Evolutionary conservation across 2,113 vertebrate genomes (phyloP).

Genomic region (Odocoileus hemionus): DNA sequence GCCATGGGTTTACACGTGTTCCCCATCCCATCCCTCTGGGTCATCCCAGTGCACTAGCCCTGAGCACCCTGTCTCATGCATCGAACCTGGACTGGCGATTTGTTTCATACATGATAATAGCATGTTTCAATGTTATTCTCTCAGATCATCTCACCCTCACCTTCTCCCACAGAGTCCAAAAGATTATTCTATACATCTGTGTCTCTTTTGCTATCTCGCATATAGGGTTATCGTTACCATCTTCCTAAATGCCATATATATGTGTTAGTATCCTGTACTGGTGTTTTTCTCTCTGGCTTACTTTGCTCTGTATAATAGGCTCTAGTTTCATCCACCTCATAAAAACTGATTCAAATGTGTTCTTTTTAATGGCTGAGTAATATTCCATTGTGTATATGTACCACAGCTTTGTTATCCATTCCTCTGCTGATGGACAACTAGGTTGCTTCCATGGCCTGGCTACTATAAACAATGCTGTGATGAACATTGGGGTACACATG

Average conservation of each 20-base stretch:
- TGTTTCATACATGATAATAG: not conserved
- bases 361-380: too few relatives aligned
- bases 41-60: not conserved
- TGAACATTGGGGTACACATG: too few relatives aligned
- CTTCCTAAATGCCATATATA: not conserved
- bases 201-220: not conserved
- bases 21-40: not conserved
- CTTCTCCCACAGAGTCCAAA: not conserved
- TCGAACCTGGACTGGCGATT: not conserved
- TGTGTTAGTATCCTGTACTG: too few relatives aligned
- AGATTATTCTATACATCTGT: not conserved
- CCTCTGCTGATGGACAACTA: too few relatives aligned
- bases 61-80: not conserved
- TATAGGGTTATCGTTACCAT: not conserved
- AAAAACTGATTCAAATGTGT: too few relatives aligned
- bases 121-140: not conserved
- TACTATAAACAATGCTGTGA: too few relatives aligned
- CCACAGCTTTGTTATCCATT: too few relatives aligned
- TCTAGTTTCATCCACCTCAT: not conserved
- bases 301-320: too few relatives aligned
- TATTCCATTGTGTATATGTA: too few relatives aligned
- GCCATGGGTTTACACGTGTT: not conserved
- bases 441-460: too few relatives aligned
- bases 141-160: not conserved
- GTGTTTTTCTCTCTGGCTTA: too few relatives aligned